Percentiles rank a stretch among this genome's conserved stretches.
Conservation (phyloP, 2,888 invertebrate species). For the Netelia virgata region DNA sequence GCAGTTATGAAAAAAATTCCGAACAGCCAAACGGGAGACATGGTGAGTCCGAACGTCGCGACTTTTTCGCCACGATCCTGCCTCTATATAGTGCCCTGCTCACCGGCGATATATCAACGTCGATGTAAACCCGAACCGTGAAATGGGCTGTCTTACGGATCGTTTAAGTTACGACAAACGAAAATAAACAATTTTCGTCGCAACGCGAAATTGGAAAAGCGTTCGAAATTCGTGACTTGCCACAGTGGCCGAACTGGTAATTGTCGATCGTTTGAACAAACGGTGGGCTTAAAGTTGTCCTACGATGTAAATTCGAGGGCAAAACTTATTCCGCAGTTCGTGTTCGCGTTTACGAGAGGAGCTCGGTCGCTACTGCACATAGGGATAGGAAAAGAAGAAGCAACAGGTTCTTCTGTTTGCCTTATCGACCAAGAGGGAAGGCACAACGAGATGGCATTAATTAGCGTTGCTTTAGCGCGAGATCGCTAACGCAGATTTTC, state of each 20-base stretch:
- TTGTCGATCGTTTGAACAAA: slow-evolving; percentile 9
- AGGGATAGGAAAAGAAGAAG: slow-evolving; percentile 15
- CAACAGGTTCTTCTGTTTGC: slow-evolving; percentile 56
- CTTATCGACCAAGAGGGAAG: slow-evolving; percentile 23
- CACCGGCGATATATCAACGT: slow-evolving; percentile 1
- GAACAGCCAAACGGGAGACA: slow-evolving; percentile 28
- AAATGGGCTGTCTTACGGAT: slow-evolving; percentile 43
- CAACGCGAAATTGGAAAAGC: slow-evolving; percentile 20
- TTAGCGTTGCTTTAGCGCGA: slow-evolving; percentile 60
- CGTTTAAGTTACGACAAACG: slow-evolving; percentile 49
- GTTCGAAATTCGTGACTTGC: slow-evolving; percentile 15
- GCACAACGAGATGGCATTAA: slow-evolving; percentile 57
- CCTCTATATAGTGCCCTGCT: slow-evolving; percentile 23
- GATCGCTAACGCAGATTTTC: slow-evolving; percentile 66
- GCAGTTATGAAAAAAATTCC: slow-evolving; percentile 23
- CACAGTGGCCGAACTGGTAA: not conserved
- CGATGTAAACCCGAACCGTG: slow-evolving; percentile 40
- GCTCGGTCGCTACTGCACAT: not conserved
- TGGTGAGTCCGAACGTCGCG: slow-evolving; percentile 23
- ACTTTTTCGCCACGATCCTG: slow-evolving; percentile 30
- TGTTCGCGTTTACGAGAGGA: not conserved
- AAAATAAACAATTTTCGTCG: slow-evolving; percentile 21
- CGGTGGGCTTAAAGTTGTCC: not conserved
- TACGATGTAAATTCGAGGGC: not conserved
- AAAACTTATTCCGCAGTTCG: slow-evolving; percentile 39